Conservation (phyloP, 2,797 vertebrate species). For the Muscicapa striata region DNA sequence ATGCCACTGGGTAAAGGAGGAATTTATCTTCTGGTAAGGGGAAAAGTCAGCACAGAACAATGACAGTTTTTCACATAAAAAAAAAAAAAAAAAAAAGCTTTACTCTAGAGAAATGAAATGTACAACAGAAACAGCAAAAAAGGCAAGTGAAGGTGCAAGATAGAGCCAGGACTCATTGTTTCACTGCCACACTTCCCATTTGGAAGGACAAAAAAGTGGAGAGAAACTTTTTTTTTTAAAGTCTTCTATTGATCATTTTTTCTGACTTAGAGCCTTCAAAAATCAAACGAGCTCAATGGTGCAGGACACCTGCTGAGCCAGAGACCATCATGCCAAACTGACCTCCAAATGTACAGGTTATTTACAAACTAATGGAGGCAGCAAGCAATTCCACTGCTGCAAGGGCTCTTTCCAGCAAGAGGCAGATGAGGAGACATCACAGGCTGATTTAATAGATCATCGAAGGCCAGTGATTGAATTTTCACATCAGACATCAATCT, state of each 20-base stretch:
- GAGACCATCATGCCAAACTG: not conserved
- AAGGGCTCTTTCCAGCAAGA: conserved; percentile 29
- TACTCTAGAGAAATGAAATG: not conserved
- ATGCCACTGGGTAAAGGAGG: not conserved
- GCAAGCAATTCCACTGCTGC: conserved; percentile 29
- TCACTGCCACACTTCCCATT: not conserved
- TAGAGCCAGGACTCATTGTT: not conserved
- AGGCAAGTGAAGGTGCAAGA: not conserved
- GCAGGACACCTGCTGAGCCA: not conserved
- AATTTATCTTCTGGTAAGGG: not conserved
- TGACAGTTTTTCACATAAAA: not conserved
- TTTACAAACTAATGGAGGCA: conserved; percentile 56
- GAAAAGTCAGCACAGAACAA: not conserved
- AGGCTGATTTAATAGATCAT: conserved; percentile 59
- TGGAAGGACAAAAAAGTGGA: not conserved
- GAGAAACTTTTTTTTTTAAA: not conserved
- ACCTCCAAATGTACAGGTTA: conserved; percentile 38
- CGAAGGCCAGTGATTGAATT: conserved; percentile 43
- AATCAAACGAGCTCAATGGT: not conserved
- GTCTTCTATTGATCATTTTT: not conserved
- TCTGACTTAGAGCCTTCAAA: not conserved
- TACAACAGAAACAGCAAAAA: not conserved
- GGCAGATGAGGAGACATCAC: conserved; percentile 25
- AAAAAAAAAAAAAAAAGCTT: fast-evolving
- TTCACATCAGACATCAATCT: conserved; percentile 34